A percentile compares a stretch with the other conserved stretches of the same genome.
phyloP scores from a whole-genome alignment of 2,888 invertebrate species.

The Diadromus collaris region DNA sequence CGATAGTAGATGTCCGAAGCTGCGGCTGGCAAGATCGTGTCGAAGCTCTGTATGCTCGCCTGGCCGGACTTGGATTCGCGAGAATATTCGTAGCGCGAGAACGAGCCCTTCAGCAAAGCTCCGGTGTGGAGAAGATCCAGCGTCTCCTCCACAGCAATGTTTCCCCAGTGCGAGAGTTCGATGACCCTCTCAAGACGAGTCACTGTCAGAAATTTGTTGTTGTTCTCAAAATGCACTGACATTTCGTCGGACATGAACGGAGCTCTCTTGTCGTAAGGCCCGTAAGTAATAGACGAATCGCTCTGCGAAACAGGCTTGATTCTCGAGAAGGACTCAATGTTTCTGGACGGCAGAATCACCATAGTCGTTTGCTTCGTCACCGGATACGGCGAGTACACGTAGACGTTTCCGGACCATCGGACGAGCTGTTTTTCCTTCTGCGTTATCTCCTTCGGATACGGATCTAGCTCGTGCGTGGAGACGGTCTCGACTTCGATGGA shows the following conservation, averaged over 20 bases:
- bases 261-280: slow-evolving; percentile 90
- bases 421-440: slow-evolving; percentile 98
- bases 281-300: slow-evolving; percentile 92
- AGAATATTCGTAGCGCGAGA: slow-evolving; percentile 99
- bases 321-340: slow-evolving; percentile 91
- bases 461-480: slow-evolving; percentile 88
- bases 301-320: slow-evolving; percentile 89
- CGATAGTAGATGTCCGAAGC: slow-evolving; percentile 98
- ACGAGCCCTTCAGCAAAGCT: slow-evolving; percentile 92
- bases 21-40: slow-evolving; percentile 91
- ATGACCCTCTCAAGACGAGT: slow-evolving; percentile 92
- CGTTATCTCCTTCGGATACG: slow-evolving; percentile 93
- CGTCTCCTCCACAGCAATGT: slow-evolving; percentile 97
- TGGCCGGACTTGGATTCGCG: slow-evolving; percentile 93
- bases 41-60: slow-evolving; percentile 95
- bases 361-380: slow-evolving; percentile 91
- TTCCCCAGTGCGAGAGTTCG: slow-evolving; percentile 99
- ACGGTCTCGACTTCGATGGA: slow-evolving; percentile 87
- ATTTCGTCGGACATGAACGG: slow-evolving; percentile 85
- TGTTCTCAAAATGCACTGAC: slow-evolving; percentile 96
- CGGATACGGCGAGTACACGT: slow-evolving; percentile 91
- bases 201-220: slow-evolving; percentile 97
- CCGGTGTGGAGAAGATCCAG: slow-evolving; percentile 96
- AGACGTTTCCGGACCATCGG: slow-evolving; percentile 91
- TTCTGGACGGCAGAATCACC: slow-evolving; percentile 88